Evolutionary conservation across 2,113 vertebrate genomes (phyloP).

Genomic region (Callopanchax toddi): DNA sequence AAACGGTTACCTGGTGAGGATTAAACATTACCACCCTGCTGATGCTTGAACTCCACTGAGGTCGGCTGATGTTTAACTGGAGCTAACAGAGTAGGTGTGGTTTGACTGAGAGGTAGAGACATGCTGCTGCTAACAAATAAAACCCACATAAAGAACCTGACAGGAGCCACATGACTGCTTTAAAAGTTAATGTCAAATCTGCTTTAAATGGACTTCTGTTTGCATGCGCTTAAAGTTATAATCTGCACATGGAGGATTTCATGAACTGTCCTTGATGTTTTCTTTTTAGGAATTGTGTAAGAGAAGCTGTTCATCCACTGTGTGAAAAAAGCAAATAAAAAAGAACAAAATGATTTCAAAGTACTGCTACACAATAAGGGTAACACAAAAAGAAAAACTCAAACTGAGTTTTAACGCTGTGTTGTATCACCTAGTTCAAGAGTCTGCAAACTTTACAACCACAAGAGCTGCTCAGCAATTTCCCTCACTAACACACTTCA

Average conservation of each 20-base stretch:
- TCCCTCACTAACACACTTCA: no score
- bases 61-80: constrained; percentile 65
- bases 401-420: no score
- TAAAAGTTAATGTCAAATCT: not conserved
- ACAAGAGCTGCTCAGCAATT: no score
- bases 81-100: constrained; percentile 62
- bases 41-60: constrained; percentile 43
- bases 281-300: not conserved
- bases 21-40: constrained; percentile 79
- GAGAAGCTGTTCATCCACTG: not conserved
- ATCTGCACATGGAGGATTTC: not conserved
- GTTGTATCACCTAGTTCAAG: no score
- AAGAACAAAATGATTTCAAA: not conserved
- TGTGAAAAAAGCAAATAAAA: not conserved
- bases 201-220: not conserved
- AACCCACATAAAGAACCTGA: not conserved
- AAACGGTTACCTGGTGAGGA: constrained; percentile 46
- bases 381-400: no score
- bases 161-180: not conserved
- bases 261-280: not conserved
- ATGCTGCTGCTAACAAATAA: constrained; percentile 15
- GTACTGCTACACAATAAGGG: no score
- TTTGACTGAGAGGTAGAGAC: constrained; percentile 63
- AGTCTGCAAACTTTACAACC: no score
- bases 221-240: not conserved